Evolutionary conservation across 1,140 invertebrate species (phyloP), one percentile per base, ranked within the genome.

Genomic region (Mactra quadrangularis): DNA sequence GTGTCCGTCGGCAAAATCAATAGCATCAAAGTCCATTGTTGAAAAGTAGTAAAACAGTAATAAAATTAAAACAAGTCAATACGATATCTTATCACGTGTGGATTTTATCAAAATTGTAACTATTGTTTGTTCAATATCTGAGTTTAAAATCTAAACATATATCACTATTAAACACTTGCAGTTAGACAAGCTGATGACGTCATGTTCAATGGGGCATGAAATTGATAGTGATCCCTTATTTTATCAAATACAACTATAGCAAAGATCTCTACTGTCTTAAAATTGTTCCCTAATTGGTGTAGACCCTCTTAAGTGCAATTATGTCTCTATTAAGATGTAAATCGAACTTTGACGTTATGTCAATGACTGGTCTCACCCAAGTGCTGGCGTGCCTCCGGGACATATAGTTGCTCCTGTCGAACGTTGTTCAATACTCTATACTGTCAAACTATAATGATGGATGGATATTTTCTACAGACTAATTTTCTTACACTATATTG

Each of bases 41-140:
- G 17, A 25, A 33, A 55, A 41, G 76, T 78, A 33, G 45, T 78
- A 66, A 78, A 78, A 78, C 35, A 78, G 76, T 50, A 78, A 78
- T 78, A 78, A 78, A 78, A 78, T 60, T 64, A 57, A 78, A 78
- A 78, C 57, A 78, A 55, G 76, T 68, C 64, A 76, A 59, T 50
- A 59, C 25, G 55, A 31, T 29, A 78, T 78, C 62, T 78, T 68
- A 78, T 78, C 60, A 50, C 52, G 17, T 62, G 7, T 9, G 62
- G 60, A 78, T 78, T 31, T 66, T 78, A 78, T 78, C 76, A 9
- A 13, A 13, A 3, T 50, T 35, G 11, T 17, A 25, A 78, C 50
- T 33, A 55, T 68, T 78, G 76, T 78, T 68, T 25, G 11, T 25
- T 29, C 25, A 68, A 55, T 78, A 78, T 78, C 76, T 64, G 0